These are phyloP conservation scores for Mycteria americana DNA, from an alignment of 2,797 vertebrate genomes.

Conservation along the genomic window DNA sequence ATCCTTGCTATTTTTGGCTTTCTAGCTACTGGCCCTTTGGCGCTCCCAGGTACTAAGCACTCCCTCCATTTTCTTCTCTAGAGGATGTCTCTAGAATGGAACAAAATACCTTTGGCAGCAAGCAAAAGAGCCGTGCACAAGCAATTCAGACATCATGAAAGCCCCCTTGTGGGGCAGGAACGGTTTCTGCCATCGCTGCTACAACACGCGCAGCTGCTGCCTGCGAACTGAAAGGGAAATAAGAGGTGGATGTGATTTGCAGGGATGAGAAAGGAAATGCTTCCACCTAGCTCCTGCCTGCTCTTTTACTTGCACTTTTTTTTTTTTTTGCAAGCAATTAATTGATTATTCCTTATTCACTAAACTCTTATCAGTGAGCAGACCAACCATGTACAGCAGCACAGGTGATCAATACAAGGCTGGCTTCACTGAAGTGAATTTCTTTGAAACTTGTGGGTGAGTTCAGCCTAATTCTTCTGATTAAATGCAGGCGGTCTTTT, in stretches of 20 bases:
- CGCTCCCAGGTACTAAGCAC: background rate
- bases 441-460: background rate
- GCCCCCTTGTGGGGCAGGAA: background rate
- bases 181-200: background rate
- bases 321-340: background rate
- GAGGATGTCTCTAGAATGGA: background rate
- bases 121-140: background rate
- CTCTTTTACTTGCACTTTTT: background rate
- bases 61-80: background rate
- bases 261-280: background rate
- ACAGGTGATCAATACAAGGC: background rate
- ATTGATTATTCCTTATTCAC: background rate
- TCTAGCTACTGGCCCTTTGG: background rate
- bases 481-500: background rate
- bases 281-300: background rate
- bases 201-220: background rate
- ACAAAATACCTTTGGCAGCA: background rate
- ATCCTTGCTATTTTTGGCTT: background rate
- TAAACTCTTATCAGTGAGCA: background rate
- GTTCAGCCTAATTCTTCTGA: background rate
- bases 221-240: background rate
- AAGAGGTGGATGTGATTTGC: background rate
- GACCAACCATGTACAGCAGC: background rate
- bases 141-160: background rate
- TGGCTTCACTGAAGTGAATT: background rate